Evolutionary conservation across 2,888 invertebrate species (phyloP).

Genomic region (Lampropteryx suffumata): DNA sequence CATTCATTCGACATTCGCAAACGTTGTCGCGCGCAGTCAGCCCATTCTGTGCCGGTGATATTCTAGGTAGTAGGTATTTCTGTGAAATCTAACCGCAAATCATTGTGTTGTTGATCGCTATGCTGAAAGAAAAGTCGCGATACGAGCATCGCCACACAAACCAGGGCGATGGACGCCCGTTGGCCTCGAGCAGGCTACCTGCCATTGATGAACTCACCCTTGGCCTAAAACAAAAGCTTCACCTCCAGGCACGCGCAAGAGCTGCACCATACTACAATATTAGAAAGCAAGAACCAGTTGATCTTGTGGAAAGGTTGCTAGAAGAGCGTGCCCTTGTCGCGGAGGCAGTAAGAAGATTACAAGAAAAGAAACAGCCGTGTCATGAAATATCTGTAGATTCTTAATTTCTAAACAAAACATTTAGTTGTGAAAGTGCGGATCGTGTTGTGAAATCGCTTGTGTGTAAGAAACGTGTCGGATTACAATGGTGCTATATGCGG

Average conservation of each 20-base stretch:
- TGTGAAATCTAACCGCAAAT: slow-evolving; percentile 45
- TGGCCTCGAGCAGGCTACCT: slow-evolving; percentile 68
- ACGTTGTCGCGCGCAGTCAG: slow-evolving; percentile 68
- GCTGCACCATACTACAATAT: slow-evolving; percentile 79
- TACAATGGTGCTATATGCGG: slow-evolving; percentile 84
- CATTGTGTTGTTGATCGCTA: slow-evolving; percentile 47
- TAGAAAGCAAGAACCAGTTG: slow-evolving; percentile 80
- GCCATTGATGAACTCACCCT: slow-evolving; percentile 76
- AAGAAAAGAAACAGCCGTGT: slow-evolving; percentile 78
- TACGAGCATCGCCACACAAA: slow-evolving; percentile 61
- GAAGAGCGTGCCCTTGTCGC: slow-evolving; percentile 80
- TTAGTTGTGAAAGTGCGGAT: slow-evolving; percentile 82
- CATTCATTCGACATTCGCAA: slow-evolving; percentile 81
- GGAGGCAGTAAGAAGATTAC: slow-evolving; percentile 77
- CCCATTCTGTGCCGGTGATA: slow-evolving; percentile 58
- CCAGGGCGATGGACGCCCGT: slow-evolving; percentile 62
- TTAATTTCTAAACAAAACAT: slow-evolving; percentile 78
- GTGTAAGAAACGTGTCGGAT: slow-evolving; percentile 81
- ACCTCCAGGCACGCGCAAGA: slow-evolving; percentile 77
- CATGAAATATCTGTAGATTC: slow-evolving; percentile 80
- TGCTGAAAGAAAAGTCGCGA: slow-evolving; percentile 77
- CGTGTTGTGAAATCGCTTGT: slow-evolving; percentile 82
- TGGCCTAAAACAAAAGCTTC: slow-evolving; percentile 79
- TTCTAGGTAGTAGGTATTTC: slow-evolving; percentile 54
- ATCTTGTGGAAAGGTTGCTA: slow-evolving; percentile 75